Evolutionary conservation across 2,113 vertebrate genomes (phyloP).

Genomic region (Phocoena sinus): DNA sequence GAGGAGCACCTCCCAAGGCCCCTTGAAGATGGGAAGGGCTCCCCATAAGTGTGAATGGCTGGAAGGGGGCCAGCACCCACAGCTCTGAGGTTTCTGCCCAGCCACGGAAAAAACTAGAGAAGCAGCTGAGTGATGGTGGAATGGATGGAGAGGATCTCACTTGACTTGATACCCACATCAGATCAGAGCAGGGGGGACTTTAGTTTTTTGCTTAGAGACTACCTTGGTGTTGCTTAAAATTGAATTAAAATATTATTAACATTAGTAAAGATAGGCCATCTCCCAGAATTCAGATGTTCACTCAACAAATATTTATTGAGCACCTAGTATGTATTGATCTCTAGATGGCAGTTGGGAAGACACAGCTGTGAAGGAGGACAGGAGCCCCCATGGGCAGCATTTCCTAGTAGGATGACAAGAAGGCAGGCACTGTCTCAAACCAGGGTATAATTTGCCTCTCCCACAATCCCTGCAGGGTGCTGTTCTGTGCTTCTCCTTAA

Average conservation of each 20-base stretch:
- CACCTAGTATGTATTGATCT: background rate
- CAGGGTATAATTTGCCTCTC: background rate
- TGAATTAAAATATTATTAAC: background rate
- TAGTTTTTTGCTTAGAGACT: background rate
- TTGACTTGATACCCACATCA: background rate
- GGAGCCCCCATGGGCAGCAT: background rate
- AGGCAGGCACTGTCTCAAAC: background rate
- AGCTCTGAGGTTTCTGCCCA: background rate
- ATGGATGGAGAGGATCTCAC: background rate
- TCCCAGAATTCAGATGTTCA: background rate
- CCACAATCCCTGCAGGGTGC: background rate
- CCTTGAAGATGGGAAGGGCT: background rate
- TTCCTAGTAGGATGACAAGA: background rate
- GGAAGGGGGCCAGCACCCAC: background rate
- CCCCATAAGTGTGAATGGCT: background rate
- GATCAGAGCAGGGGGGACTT: background rate
- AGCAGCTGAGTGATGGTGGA: background rate
- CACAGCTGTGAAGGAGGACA: background rate
- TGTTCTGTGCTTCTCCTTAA: background rate
- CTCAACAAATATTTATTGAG: background rate
- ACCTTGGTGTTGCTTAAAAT: background rate
- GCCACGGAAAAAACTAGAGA: background rate
- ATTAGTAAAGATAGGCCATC: background rate
- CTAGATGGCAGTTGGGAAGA: background rate
- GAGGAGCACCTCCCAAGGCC: background rate